Base-by-base conservation (phyloP, 2,888 invertebrate genomes). In the Drosophila paramelanica region DNA sequence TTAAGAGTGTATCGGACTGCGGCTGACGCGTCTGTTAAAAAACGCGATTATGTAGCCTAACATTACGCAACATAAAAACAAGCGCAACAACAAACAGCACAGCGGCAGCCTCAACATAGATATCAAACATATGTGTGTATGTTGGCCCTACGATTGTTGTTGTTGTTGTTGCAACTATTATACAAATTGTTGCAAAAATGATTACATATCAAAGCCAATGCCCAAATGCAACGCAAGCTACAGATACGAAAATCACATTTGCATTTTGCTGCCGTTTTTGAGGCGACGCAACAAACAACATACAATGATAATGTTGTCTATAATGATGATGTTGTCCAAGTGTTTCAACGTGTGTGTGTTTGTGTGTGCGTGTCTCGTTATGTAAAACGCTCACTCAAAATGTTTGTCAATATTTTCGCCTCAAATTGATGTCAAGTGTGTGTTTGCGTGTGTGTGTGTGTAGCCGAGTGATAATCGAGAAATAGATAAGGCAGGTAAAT, bases 11-110 rank as follows among this genome's bases (percentile, higher is more conserved):
- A 4, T 42, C 56, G 33, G 39, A 73, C 69, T 42, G 73, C 60
- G 68, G 83, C 56, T 76, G 58, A 17, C 60, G 62, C 57, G 68
- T 61, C 76, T 78, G 81, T 83, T 82, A 86, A 67, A 67, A 74
- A 78, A 75, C 70, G 71, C 81, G 88, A 88, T 88, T 83, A 83
- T 83, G 83, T 85, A 81, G 81, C 85, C 88, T 89, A 89, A 85
- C 85, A 89, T 89, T 89, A 85, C 89, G 89, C 85, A 85, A 85
- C 87, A 79, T 79, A 72, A 86, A 81, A 55, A 56, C 60, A 68
- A 75, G 64, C 69, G 62, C 73, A 84, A 70, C 62, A 70, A 70
- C 43, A 64, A 53, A 36, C 20, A 41, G 49, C 65, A 51, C 52
- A 51, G 3, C 31, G 31, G 31, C 31, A 31, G 10, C 31, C 10